Percentiles rank a stretch among this genome's conserved stretches.
Evolutionary conservation across 2,113 vertebrate species (phyloP).

Genomic region (Lipophrys pholis): DNA sequence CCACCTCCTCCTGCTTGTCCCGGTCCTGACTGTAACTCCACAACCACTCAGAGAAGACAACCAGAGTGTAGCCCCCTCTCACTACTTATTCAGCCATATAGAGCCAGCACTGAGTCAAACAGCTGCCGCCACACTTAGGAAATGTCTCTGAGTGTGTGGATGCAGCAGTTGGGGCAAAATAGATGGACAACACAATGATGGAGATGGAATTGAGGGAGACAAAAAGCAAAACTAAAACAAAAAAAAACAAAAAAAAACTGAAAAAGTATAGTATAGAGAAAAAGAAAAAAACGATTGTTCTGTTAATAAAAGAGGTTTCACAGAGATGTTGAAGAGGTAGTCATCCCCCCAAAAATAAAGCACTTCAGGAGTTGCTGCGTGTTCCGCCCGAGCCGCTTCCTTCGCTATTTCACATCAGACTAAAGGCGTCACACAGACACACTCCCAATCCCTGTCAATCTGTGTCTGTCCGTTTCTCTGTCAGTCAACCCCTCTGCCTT

Average conservation of each 20-base stretch:
- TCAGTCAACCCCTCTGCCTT: conserved; percentile 49
- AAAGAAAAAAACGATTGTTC: neutral
- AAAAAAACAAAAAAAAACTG: neutral
- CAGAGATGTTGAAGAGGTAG: conserved; percentile 36
- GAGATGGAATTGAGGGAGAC: neutral
- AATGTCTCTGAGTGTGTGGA: neutral
- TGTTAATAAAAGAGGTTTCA: neutral
- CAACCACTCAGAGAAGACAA: conserved; percentile 46
- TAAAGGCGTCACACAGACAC: conserved; percentile 77
- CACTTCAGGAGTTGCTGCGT: conserved; percentile 48
- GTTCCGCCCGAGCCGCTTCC: conserved; percentile 49
- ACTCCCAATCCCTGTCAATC: conserved; percentile 38
- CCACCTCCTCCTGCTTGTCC: conserved; percentile 58
- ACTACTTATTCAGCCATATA: conserved; percentile 74
- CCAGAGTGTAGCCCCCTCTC: conserved; percentile 36
- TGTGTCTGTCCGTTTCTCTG: conserved; percentile 35
- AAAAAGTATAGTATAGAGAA: neutral
- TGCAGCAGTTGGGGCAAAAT: conserved; percentile 3
- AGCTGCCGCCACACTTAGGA: conserved; percentile 9
- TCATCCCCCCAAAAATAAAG: conserved; percentile 48
- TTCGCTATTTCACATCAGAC: conserved; percentile 78
- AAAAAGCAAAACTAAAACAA: neutral
- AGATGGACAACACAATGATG: conserved; percentile 6
- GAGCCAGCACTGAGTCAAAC: conserved; percentile 39
- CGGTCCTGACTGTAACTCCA: conserved; percentile 56